Evolutionary conservation across 2,797 vertebrate species (phyloP), one percentile per base, ranked within the genome.

Genomic region (Hoplostethus atlanticus): DNA sequence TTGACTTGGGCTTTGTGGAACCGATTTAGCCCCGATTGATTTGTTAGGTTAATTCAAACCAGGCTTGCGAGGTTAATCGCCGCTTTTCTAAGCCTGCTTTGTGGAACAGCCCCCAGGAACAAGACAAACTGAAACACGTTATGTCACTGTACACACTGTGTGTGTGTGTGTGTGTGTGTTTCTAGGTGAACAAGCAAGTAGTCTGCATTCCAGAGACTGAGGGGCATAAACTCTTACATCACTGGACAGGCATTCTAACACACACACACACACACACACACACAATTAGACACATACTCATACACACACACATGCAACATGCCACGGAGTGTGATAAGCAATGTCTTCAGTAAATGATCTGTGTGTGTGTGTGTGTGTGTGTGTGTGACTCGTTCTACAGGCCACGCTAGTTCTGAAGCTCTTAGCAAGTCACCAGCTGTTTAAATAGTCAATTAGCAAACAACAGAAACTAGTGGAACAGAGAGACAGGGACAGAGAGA

Each of bases 171-270:
- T 59, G 60, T 15, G 61, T 56, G 48, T 83, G 11, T 61, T 11
- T 64, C 15, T 62, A 48, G 42, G 46, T 70, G 52, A 47, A 38
- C 47, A 11, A 58, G 47, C 57, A 38, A 21, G 21, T 21, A 21
- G 40, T 76, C 64, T 50, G 63, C 80, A 81, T 89, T 71, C 74
- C 73, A 72, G 62, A 76, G 60, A 73, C 4, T 11, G 36, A 55
- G 0, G 48, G 28, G 73, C 69, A 75, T 74, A 67, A 77, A 64
- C 1, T 7, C 57, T 87, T 84, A 86, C 82, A 75, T 87, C 84
- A 88, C 73, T 60, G 62, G 56, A 61, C 67, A 77, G 76, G 65
- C 73, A 88, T 75, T 0, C 79, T 0, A 4, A 11, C 46, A 66
- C 62, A 59, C 59, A 61, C 76, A 54, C 31, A 77, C 62, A 66